Conservation (phyloP, 2,797 vertebrate species). For the Bucorvus abyssinicus region DNA sequence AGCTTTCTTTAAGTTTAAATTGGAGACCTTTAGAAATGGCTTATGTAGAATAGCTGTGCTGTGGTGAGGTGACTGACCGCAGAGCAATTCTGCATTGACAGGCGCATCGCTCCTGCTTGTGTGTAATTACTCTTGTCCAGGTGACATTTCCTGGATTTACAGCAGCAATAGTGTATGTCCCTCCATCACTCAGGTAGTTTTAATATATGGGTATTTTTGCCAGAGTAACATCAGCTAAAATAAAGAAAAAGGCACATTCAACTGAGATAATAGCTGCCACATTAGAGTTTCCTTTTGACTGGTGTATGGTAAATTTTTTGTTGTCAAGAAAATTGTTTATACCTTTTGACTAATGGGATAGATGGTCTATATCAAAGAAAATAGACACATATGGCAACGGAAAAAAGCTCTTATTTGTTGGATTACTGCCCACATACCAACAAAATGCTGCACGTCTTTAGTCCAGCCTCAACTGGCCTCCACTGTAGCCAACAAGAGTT, state of each 20-base stretch:
- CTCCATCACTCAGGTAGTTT: neutral
- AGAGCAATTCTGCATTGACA: neutral
- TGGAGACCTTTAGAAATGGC: neutral
- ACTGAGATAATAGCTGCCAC: neutral
- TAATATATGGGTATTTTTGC: neutral
- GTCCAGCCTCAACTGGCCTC: neutral
- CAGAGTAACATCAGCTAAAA: neutral
- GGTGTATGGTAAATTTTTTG: neutral
- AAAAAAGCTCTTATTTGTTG: conserved; percentile 1
- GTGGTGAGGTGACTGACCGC: neutral
- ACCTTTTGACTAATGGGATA: conserved; percentile 39
- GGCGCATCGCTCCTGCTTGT: neutral
- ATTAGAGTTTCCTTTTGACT: neutral
- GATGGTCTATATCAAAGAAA: conserved; percentile 25
- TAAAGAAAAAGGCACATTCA: neutral
- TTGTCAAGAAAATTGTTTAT: conserved; percentile 29
- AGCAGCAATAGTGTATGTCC: neutral
- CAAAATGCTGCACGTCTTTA: neutral
- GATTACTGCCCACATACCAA: neutral
- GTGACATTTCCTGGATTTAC: neutral
- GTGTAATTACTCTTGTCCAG: neutral
- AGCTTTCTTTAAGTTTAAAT: neutral
- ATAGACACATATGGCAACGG: neutral
- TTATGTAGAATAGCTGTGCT: neutral
- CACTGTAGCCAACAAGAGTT: neutral